Percentiles rank a stretch among this genome's conserved stretches.
Conservation (phyloP, 1,140 invertebrate species). For the Holcopasites calliopsidis region DNA sequence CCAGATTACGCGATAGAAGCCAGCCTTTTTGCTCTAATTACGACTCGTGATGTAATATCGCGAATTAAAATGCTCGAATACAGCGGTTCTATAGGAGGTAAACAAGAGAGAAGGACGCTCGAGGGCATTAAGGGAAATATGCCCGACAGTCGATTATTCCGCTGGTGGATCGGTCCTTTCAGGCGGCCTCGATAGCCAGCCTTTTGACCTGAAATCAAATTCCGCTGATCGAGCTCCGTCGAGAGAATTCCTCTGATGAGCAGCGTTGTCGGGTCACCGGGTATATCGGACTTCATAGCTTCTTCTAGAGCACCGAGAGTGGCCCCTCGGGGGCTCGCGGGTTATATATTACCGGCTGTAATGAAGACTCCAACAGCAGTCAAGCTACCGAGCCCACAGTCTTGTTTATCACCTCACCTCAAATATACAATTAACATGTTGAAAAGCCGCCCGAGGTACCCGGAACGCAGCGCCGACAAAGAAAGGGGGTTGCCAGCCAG, state of each 20-base stretch:
- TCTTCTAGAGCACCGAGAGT: constrained; percentile 51
- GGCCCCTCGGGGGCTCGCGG: constrained; percentile 41
- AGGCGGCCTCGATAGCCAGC: not conserved
- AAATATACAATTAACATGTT: constrained; percentile 71
- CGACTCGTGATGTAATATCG: not conserved
- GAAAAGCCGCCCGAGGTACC: constrained; percentile 51
- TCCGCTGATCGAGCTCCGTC: not conserved
- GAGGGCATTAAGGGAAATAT: not conserved
- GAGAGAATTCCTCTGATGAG: not conserved
- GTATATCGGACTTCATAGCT: constrained; percentile 55
- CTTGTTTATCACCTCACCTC: constrained; percentile 67
- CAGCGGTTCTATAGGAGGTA: not conserved
- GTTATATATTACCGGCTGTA: constrained; percentile 66
- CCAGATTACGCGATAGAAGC: constrained; percentile 15
- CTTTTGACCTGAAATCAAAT: constrained; percentile 7
- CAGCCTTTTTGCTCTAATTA: no score
- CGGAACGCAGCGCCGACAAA: constrained; percentile 20
- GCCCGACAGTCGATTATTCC: not conserved
- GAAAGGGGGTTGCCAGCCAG: constrained; percentile 14
- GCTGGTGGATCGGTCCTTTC: not conserved
- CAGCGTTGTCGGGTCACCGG: constrained; percentile 40
- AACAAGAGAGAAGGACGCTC: not conserved
- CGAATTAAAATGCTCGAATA: constrained; percentile 16
- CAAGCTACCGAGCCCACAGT: constrained; percentile 48
- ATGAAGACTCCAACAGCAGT: constrained; percentile 63